Evolutionary conservation across 2,888 invertebrate species (phyloP), one percentile per base, ranked within the genome.

Genomic region (Nomada ferruginata): DNA sequence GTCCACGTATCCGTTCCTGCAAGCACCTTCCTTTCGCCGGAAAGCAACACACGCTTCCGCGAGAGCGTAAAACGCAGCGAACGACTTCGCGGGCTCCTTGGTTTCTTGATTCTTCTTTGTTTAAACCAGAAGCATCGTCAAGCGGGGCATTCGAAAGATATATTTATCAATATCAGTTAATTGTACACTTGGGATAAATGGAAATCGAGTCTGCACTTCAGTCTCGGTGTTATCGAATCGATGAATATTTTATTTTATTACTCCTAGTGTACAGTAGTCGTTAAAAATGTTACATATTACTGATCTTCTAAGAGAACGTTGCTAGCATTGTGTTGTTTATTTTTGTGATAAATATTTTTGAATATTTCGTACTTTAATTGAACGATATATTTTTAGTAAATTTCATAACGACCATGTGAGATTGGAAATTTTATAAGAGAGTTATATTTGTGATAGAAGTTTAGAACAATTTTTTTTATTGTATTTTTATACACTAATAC

Each of bases 1-100:
- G 90, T 91, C 89, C 88, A 85, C 90, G 90, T 92, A 92, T 91
- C 92, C 92, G 92, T 89, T 91, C 88, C 90, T 90, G 88, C 90
- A 85, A 89, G 86, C 90, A 90, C 90, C 90, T 91, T 90, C 90
- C 90, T 90, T 87, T 89, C 78, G 79, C 73, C 75, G 75, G 76
- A 78, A 87, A 79, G 73, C 85, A 76, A 64, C 65, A 23, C 79
- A 60, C 55, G 59, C 64, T 76, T 73, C 20, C 72, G 80, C 76
- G 72, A 60, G 36, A 64, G 26, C 47, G 68, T 79, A 64, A 81
- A 86, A 71, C 53, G 23, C 42, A 42, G 5, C 0, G 60, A 63
- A 81, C 61, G 71, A 59, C 57, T 64, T 29, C 15, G 23, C 29
- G 10, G 50, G n/a, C 20, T 57, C 20, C 61, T 61, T 52, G 18